Evolutionary conservation across 2,888 invertebrate genomes (phyloP).

Genomic region (Spialia ferax): DNA sequence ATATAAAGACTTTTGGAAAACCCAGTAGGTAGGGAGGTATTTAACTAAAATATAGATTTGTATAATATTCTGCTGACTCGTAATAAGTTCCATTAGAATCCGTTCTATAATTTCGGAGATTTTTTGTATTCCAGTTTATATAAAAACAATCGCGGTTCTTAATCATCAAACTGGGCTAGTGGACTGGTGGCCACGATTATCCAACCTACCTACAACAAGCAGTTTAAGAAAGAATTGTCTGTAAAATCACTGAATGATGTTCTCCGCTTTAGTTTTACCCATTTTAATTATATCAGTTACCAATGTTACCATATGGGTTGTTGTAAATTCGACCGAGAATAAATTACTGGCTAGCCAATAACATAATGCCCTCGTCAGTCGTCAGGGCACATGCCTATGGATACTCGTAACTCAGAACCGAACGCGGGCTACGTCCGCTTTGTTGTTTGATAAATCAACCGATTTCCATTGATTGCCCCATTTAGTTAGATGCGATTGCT

Average conservation of each 20-base stretch:
- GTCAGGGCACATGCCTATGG: neutral
- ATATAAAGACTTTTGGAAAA: too few species aligned
- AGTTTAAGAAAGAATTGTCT: too few species aligned
- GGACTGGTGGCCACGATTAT: too few species aligned
- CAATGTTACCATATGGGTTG: neutral
- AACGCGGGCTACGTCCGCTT: constrained; percentile 11
- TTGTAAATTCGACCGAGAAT: constrained; percentile 28
- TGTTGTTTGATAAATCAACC: constrained; percentile 40
- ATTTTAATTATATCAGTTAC: constrained; percentile 1
- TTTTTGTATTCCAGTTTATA: too few species aligned
- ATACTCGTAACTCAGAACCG: neutral
- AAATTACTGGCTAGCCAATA: constrained; percentile 30
- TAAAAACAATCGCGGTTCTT: too few species aligned
- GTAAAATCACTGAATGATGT: neutral
- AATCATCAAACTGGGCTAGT: neutral
- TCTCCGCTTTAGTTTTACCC: neutral
- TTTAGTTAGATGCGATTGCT: constrained; percentile 33
- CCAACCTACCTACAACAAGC: too few species aligned
- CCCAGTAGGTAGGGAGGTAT: too few species aligned
- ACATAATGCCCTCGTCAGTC: constrained; percentile 28
- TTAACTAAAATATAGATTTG: too few species aligned
- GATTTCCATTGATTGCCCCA: constrained; percentile 36
- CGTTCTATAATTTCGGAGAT: too few species aligned
- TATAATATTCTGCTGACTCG: too few species aligned
- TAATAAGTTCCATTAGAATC: too few species aligned